Conservation (phyloP, 2,113 vertebrate species). For the Ochotona princeps region DNA sequence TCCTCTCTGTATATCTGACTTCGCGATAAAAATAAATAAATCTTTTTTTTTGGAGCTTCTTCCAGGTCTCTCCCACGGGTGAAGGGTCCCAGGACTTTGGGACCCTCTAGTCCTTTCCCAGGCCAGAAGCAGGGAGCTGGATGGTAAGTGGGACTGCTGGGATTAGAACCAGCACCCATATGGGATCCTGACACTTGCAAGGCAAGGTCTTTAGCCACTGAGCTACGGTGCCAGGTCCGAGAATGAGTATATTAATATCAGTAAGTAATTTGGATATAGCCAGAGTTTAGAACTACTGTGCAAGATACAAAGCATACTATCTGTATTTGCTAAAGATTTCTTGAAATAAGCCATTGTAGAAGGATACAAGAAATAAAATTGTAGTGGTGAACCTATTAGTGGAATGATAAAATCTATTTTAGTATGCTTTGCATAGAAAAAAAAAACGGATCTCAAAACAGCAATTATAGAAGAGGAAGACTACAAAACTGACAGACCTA, state of each 20-base stretch:
- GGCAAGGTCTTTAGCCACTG: too few species aligned
- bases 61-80: too few species aligned
- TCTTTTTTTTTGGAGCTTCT: too few species aligned
- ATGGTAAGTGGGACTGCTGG: too few species aligned
- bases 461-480: constrained; percentile 6
- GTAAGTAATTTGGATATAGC: constrained; percentile 32
- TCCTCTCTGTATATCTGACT: too few species aligned
- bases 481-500: constrained; percentile 5
- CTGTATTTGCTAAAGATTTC: constrained; percentile 61
- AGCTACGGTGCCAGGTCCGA: not conserved
- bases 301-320: constrained; percentile 32
- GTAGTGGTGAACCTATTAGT: constrained; percentile 59
- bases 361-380: constrained; percentile 55
- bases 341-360: constrained; percentile 59
- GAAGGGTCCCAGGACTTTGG: too few species aligned
- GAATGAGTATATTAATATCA: not conserved
- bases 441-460: constrained; percentile 22
- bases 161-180: too few species aligned
- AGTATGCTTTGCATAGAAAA: constrained; percentile 52
- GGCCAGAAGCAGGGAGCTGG: too few species aligned
- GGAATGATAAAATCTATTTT: constrained; percentile 58
- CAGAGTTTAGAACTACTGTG: constrained; percentile 19
- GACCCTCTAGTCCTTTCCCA: too few species aligned
- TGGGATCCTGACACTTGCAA: too few species aligned
- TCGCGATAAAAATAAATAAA: too few species aligned